These are phyloP conservation scores for Nicator chloris DNA, from an alignment of 2,113 vertebrate species.

Conservation along the genomic window DNA sequence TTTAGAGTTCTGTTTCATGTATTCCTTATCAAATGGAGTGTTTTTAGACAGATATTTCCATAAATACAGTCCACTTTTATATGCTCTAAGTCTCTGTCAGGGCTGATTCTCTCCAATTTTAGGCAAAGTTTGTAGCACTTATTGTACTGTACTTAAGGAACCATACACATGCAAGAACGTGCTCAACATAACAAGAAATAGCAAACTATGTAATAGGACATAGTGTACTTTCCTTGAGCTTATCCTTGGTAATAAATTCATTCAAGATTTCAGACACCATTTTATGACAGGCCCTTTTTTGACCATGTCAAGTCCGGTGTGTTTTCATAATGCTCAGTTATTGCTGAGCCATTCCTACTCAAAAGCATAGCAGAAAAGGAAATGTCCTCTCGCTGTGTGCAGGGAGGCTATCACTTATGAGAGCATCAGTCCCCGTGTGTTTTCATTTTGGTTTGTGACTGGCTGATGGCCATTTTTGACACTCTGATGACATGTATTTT, in stretches of 20 bases:
- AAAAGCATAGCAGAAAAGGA: neutral
- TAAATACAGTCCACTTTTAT: neutral
- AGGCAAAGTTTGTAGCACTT: neutral
- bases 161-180: fast-evolving
- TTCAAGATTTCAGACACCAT: neutral
- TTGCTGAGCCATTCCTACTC: neutral
- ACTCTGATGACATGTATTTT: neutral
- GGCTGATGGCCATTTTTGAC: neutral
- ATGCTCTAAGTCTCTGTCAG: neutral
- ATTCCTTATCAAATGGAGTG: neutral
- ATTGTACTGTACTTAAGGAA: neutral
- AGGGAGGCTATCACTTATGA: neutral
- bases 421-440: fast-evolving
- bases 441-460: neutral
- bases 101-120: neutral
- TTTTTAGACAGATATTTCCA: neutral
- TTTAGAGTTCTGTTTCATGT: neutral
- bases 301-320: neutral
- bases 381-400: neutral
- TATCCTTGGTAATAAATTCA: neutral
- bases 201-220: neutral
- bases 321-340: neutral
- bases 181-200: neutral
- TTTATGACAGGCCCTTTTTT: neutral
- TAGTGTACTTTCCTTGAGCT: neutral